Evolutionary conservation across 1,140 invertebrate genomes (phyloP).

Genomic region (Drosophila yakuba): DNA sequence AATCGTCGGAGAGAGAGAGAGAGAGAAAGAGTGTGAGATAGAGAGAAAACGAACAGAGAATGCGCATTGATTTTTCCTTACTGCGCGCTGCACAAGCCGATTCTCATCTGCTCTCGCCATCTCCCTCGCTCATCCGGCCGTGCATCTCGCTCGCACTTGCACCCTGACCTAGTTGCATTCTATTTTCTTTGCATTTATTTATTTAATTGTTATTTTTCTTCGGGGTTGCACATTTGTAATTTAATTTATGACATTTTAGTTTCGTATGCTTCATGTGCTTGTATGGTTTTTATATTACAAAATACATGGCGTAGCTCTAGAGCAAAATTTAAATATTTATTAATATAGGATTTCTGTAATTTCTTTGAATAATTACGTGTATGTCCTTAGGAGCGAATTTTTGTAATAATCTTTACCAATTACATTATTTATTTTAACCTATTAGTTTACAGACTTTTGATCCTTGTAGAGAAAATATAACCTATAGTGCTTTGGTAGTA

Average conservation of each 20-base stretch:
- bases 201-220: conserved; percentile 32
- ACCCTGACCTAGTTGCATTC: conserved; percentile 83
- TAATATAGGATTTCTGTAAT: no score
- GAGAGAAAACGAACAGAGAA: conserved; percentile 27
- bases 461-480: no score
- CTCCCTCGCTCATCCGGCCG: conserved; percentile 17
- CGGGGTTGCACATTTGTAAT: conserved; percentile 22
- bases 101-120: conserved; percentile 36
- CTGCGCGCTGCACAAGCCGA: conserved; percentile 37
- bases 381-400: no score
- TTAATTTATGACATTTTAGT: conserved; percentile 16
- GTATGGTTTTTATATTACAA: no score
- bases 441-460: no score
- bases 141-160: conserved; percentile 46
- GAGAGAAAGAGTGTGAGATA: conserved; percentile 6
- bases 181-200: conserved; percentile 41
- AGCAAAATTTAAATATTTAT: no score
- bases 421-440: no score
- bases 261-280: no score
- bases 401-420: no score
- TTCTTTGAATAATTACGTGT: no score
- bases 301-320: no score
- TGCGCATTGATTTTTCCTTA: conserved; percentile 69
- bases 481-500: no score
- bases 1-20: conserved; percentile 13